Evolutionary conservation across 1,140 invertebrate species (phyloP).

Genomic region (Teleogryllus occipitalis): DNA sequence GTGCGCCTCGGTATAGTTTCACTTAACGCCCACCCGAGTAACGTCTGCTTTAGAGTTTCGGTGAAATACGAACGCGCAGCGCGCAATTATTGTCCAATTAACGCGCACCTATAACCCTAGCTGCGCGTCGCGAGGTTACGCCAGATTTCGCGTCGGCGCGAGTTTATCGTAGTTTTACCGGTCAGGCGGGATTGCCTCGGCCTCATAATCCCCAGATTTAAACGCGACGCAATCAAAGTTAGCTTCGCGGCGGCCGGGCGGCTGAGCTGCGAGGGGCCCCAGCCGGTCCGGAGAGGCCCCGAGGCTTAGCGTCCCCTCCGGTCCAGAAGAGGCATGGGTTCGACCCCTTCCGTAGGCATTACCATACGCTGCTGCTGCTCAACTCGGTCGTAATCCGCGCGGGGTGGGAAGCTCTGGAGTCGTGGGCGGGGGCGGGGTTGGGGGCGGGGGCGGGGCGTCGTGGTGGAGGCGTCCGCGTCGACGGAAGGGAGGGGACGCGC

Average conservation of each 20-base stretch:
- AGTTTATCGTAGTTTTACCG: not conserved
- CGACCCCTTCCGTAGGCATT: not conserved
- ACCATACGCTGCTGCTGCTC: conserved; percentile 2
- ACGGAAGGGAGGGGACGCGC: not conserved
- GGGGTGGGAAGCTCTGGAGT: not conserved
- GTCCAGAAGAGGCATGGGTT: not conserved
- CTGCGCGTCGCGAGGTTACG: not conserved
- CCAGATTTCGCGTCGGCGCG: not conserved
- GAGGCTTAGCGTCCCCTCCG: not conserved
- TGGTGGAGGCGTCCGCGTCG: no score
- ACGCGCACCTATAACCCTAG: not conserved
- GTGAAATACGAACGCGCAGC: not conserved
- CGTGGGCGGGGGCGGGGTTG: no score
- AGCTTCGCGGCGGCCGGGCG: not conserved
- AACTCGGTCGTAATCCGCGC: not conserved
- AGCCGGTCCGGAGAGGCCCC: not conserved
- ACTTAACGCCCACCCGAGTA: not conserved
- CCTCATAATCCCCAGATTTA: not conserved
- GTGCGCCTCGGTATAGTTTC: not conserved
- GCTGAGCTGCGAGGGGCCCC: not conserved
- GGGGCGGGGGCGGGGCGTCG: no score
- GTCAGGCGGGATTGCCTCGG: not conserved
- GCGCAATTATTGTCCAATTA: not conserved
- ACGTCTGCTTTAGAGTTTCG: not conserved
- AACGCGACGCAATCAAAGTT: not conserved